Percentiles rank a stretch among this genome's conserved stretches.
phyloP scores from a whole-genome alignment of 2,797 vertebrate species.

The Micromesistius poutassou region DNA sequence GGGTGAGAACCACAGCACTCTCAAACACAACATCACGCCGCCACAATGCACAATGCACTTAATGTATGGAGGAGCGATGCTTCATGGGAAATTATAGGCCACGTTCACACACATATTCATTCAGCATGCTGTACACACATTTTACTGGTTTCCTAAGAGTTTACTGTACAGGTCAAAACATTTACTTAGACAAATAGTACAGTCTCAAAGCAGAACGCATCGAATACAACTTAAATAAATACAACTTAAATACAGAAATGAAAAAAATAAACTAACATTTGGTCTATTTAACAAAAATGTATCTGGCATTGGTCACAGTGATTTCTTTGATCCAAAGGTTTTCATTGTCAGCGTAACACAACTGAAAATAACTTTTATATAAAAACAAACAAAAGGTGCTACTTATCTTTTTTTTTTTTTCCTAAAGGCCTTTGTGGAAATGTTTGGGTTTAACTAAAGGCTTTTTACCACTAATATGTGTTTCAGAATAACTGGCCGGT shows the following conservation, averaged over 20 bases:
- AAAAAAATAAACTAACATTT: slow-evolving; percentile 62
- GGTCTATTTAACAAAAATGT: slow-evolving; percentile 57
- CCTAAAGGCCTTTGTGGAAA: slow-evolving; percentile 45
- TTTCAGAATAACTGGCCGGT: slow-evolving; percentile 36
- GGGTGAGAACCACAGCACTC: slow-evolving; percentile 82
- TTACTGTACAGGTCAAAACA: slow-evolving; percentile 87
- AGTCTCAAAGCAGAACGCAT: slow-evolving; percentile 75
- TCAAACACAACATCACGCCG: slow-evolving; percentile 83
- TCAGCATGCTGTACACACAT: slow-evolving; percentile 88
- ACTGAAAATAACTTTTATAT: slow-evolving; percentile 61
- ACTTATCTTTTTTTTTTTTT: slow-evolving; percentile 46
- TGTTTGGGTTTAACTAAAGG: slow-evolving; percentile 45
- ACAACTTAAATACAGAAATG: slow-evolving; percentile 62
- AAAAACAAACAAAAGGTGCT: slow-evolving; percentile 57
- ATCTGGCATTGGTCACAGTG: slow-evolving; percentile 93
- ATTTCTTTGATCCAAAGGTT: slow-evolving; percentile 87
- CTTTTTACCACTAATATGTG: slow-evolving; percentile 26
- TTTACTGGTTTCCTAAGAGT: slow-evolving; percentile 83
- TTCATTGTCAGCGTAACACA: slow-evolving; percentile 75
- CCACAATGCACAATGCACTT: slow-evolving; percentile 77
- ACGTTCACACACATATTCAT: slow-evolving; percentile 76
- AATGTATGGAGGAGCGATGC: slow-evolving; percentile 65
- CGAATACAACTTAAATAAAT: slow-evolving; percentile 46
- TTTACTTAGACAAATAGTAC: slow-evolving; percentile 81
- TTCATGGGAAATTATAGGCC: slow-evolving; percentile 63